Percentiles rank a stretch among this genome's conserved stretches.
phyloP scores from a whole-genome alignment of 2,113 vertebrate species.

The Anarrhichthys ocellatus region DNA sequence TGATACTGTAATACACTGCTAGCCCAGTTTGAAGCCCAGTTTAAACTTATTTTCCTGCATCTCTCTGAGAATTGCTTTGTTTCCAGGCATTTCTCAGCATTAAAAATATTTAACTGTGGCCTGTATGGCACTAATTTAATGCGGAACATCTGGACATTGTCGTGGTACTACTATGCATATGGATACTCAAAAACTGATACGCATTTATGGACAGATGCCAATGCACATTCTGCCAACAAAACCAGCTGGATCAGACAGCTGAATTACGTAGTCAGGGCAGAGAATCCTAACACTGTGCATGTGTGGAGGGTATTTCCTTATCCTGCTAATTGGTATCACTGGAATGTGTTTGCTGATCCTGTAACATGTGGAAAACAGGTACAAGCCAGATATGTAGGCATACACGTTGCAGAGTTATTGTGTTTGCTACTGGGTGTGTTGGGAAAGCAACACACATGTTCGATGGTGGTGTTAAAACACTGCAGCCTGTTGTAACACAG shows the following conservation, averaged over 20 bases:
- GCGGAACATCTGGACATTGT: constrained; percentile 44
- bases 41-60: constrained; percentile 6
- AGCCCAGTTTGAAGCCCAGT: constrained; percentile 20
- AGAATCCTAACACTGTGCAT: not conserved
- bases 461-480: constrained; percentile 18
- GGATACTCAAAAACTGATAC: not conserved
- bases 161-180: constrained; percentile 3
- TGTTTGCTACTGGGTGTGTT: constrained; percentile 30
- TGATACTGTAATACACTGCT: constrained; percentile 18
- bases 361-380: constrained; percentile 6
- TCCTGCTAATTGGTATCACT: not conserved
- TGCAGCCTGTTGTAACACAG: constrained; percentile 42
- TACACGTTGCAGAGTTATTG: constrained; percentile 17
- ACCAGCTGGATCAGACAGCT: not conserved
- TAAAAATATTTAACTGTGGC: constrained; percentile 8
- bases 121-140: constrained; percentile 20
- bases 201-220: constrained; percentile 25
- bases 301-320: not conserved
- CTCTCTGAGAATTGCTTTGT: constrained; percentile 21
- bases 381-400: not conserved
- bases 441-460: not conserved
- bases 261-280: not conserved
- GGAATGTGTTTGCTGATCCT: not conserved
- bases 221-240: constrained; percentile 5
- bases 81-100: constrained; percentile 23